Percentiles rank a stretch among this genome's conserved stretches.
Evolutionary conservation across 2,797 vertebrate genomes (phyloP).

Genomic region (Catostomus latipinnis): DNA sequence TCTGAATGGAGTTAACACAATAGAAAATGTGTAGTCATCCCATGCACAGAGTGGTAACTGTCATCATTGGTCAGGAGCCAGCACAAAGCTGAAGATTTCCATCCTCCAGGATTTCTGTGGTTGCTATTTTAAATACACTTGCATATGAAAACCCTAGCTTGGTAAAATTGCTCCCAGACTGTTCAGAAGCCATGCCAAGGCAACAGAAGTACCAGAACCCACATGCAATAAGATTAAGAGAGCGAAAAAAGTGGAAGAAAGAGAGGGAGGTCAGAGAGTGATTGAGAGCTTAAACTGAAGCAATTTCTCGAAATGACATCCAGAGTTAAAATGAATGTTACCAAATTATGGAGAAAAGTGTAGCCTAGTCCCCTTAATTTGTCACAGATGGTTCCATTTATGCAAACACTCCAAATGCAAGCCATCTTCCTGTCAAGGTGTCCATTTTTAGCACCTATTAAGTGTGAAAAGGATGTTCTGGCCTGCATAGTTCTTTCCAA

Average conservation of each 20-base stretch:
- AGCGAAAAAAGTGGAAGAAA: conserved; percentile 16
- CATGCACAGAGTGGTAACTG: not conserved
- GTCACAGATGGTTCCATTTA: conserved; percentile 48
- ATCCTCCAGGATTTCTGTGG: conserved; percentile 20
- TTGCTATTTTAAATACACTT: conserved; percentile 50
- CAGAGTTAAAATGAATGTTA: conserved; percentile 46
- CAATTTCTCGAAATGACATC: conserved; percentile 12
- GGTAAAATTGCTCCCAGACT: conserved; percentile 55
- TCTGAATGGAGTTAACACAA: not conserved
- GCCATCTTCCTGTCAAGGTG: not conserved
- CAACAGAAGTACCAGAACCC: conserved; percentile 53
- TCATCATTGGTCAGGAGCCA: conserved; percentile 5
- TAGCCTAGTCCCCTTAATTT: conserved; percentile 39
- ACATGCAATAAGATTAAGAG: conserved; percentile 43
- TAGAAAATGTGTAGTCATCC: not conserved
- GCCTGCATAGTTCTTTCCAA: not conserved
- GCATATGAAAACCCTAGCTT: conserved; percentile 54
- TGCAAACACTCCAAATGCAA: not conserved
- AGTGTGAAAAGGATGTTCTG: not conserved
- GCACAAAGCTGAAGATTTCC: conserved; percentile 4
- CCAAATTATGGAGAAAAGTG: conserved; percentile 15
- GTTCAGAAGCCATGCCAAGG: conserved; percentile 52
- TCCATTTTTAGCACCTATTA: not conserved
- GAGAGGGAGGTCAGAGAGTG: conserved; percentile 25
- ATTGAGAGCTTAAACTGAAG: conserved; percentile 2